Conservation (phyloP, 2,888 invertebrate species). For the Drosophila peninsularis region DNA sequence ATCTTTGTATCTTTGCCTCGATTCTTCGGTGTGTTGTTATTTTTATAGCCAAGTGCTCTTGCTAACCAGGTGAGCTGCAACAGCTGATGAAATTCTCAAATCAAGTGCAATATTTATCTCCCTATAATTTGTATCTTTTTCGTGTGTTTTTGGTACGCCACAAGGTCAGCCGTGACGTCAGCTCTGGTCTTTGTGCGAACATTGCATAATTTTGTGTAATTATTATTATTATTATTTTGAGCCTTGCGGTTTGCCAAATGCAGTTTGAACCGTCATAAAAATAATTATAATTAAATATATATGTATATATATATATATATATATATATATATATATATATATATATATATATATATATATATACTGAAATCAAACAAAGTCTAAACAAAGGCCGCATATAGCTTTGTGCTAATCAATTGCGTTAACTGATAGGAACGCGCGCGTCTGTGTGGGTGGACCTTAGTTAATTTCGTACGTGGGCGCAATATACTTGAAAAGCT, state of each 20-base stretch:
- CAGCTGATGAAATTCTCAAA: slow-evolving; percentile 30
- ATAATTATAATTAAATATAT: not conserved
- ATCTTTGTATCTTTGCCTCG: slow-evolving; percentile 13
- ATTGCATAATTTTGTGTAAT: slow-evolving; percentile 64
- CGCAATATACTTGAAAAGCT: slow-evolving; percentile 28
- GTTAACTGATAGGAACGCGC: slow-evolving; percentile 24
- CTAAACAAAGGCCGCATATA: slow-evolving; percentile 48
- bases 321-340: not conserved
- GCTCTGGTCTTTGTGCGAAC: slow-evolving; percentile 35
- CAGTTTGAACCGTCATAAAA: slow-evolving; percentile 13
- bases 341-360: not conserved
- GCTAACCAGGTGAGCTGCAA: slow-evolving; percentile 36
- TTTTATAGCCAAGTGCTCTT: slow-evolving; percentile 8
- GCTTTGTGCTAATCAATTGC: slow-evolving; percentile 69
- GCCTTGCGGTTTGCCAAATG: slow-evolving; percentile 20
- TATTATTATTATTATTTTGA: slow-evolving; percentile 8
- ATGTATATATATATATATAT: not conserved
- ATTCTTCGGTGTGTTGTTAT: slow-evolving; percentile 3
- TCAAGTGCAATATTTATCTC: slow-evolving; percentile 6
- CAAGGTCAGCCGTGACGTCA: slow-evolving; percentile 73
- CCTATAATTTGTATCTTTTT: slow-evolving; percentile 6
- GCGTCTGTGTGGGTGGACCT: slow-evolving; percentile 34
- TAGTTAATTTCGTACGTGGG: slow-evolving; percentile 26
- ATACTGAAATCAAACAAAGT: slow-evolving; percentile 29
- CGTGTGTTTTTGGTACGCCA: slow-evolving; percentile 37